phyloP scores from a whole-genome alignment of 2,113 vertebrate species.

The Tachuris rubrigastra region DNA sequence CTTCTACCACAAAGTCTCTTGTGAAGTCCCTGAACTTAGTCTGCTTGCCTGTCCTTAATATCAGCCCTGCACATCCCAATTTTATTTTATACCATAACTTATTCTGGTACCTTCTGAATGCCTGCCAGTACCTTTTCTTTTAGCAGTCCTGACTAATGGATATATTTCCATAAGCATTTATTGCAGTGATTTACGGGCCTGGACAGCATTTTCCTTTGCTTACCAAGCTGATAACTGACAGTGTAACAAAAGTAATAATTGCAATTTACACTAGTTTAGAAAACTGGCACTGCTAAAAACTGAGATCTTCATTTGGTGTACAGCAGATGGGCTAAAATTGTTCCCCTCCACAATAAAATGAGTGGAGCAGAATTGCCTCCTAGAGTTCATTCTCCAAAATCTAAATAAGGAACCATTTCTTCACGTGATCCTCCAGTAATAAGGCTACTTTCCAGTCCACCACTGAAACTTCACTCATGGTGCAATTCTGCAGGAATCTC shows the following conservation, averaged over 20 bases:
- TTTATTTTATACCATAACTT: not conserved
- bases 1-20: not conserved
- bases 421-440: not conserved
- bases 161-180: not conserved
- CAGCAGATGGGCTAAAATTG: not conserved
- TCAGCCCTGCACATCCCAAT: not conserved
- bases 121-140: not conserved
- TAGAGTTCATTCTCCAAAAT: not conserved
- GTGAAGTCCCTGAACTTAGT: not conserved
- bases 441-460: not conserved
- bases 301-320: not conserved
- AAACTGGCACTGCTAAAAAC: not conserved
- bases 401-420: not conserved
- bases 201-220: not conserved
- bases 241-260: not conserved
- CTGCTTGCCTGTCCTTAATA: not conserved
- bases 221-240: not conserved
- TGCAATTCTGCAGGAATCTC: not conserved
- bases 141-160: not conserved
- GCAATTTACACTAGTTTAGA: not conserved
- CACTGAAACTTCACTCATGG: not conserved
- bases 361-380: not conserved
- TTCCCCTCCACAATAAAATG: not conserved
- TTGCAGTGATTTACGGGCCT: not conserved
- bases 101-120: not conserved